A percentile compares a stretch with the other conserved stretches of the same genome.
These are phyloP conservation scores for Apistogramma diplotaenia DNA, from an alignment of 2,113 vertebrate species.

Conservation along the genomic window DNA sequence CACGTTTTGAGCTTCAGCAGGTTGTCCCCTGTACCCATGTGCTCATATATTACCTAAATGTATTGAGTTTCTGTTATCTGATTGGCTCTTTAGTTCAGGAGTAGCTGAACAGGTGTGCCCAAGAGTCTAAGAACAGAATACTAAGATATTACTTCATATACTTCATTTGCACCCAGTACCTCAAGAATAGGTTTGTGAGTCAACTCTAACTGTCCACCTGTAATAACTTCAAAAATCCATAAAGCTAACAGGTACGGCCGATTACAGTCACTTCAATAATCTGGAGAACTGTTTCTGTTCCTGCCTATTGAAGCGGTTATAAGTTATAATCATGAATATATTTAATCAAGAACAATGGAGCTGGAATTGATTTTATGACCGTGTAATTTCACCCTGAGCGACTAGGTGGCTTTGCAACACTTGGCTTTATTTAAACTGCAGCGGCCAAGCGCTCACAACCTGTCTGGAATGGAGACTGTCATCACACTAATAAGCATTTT, in stretches of 20 bases:
- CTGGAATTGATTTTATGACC: conserved; percentile 39
- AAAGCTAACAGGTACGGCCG: neutral
- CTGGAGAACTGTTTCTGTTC: conserved; percentile 13
- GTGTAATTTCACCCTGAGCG: conserved; percentile 23
- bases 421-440: conserved; percentile 18
- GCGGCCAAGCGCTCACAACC: neutral
- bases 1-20: neutral
- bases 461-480: neutral
- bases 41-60: too few species aligned
- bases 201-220: neutral
- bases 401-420: conserved; percentile 11
- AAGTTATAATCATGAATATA: conserved; percentile 34
- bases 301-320: conserved; percentile 9
- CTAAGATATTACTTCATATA: neutral
- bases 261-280: conserved; percentile 13
- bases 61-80: too few species aligned
- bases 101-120: too few species aligned
- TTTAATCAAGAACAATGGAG: conserved; percentile 47
- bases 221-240: conserved; percentile 6
- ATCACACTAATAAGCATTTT: neutral
- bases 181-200: neutral
- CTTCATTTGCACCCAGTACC: neutral
- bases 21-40: too few species aligned
- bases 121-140: neutral
- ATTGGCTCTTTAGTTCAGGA: too few species aligned